phyloP scores from a whole-genome alignment of 2,888 invertebrate genomes.

The Habrosyne pyritoides region DNA sequence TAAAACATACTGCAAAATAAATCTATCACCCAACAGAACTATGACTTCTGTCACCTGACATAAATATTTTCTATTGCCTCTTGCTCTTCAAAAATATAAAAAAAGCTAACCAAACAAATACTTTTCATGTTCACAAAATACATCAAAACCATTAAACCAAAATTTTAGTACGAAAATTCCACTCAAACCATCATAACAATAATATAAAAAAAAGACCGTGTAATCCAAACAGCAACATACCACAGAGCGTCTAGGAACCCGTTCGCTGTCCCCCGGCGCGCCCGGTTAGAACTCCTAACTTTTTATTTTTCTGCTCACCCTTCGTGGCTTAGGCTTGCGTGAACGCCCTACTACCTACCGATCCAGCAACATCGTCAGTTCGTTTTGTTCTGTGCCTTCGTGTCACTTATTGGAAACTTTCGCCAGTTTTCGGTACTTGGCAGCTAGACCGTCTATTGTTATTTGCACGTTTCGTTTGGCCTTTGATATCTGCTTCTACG shows the following conservation, averaged over 20 bases:
- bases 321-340: slow-evolving; percentile 75
- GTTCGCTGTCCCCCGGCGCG: slow-evolving; percentile 73
- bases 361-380: slow-evolving; percentile 28
- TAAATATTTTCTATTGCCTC: too few species aligned
- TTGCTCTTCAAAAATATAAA: too few species aligned
- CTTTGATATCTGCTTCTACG: background rate
- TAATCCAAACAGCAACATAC: slow-evolving; percentile 56
- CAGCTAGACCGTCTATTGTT: background rate
- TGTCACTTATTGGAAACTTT: slow-evolving; percentile 57
- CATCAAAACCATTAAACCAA: too few species aligned
- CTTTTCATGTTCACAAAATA: too few species aligned
- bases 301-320: slow-evolving; percentile 79
- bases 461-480: background rate
- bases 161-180: background rate
- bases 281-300: slow-evolving; percentile 81
- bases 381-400: slow-evolving; percentile 39
- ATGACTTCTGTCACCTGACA: too few species aligned
- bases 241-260: slow-evolving; percentile 66
- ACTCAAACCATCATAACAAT: background rate
- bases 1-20: too few species aligned
- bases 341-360: slow-evolving; percentile 71
- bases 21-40: too few species aligned
- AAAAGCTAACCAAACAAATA: too few species aligned
- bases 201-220: background rate
- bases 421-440: slow-evolving; percentile 12